Evolutionary conservation across 1,140 invertebrate genomes (phyloP), one percentile per base, ranked within the genome.

Genomic region (Halesus radiatus): DNA sequence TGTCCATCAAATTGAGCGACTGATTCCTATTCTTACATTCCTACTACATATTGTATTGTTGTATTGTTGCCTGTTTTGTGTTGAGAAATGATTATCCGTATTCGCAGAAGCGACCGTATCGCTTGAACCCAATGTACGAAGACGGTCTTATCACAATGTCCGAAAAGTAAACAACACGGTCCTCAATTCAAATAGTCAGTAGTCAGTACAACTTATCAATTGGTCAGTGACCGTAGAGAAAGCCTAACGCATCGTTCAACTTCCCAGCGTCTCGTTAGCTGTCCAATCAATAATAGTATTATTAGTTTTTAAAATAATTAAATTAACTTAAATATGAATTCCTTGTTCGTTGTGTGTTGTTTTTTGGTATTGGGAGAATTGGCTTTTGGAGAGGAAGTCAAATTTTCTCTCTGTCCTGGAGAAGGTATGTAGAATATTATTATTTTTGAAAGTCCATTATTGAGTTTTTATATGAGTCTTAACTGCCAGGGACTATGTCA

Each of bases 371-470:
- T 76, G 18, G 75, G 37, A 50, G 16, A 66, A 45, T 13, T 64
- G 4, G n/a, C 66, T n/a, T 16, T 70, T n/a, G 76, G 76, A 53
- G 76, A 78, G 29, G 50, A 66, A 13, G 76, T 78, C 50, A 18
- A 52, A 70, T 56, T 58, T 56, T 56, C 50, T 32, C 32, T 66
- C 5, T 78, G 76, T 29, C 37, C 37, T 1, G 53, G 45, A 22
- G 76, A 78, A 72, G 66, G 76, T 78, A 73, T 73, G 22, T 20
- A n/a, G 37, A 52, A 37, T 50, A 37, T 70, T 70, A 45, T 37
- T 1, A 45, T 6, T 23, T n/a, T 70, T 52, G 3, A 16, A 26
- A n/a, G n/a, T n/a, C 22, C 18, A 8, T 70, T 10, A 8, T 26
- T 64, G 23, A 1, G 15, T 64, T 26, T 64, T 26, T 22, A 74